Percentiles rank a stretch among this genome's conserved stretches.
These are phyloP conservation scores for Clistopyga incitator DNA, from an alignment of 2,888 invertebrate genomes.

Conservation along the genomic window DNA sequence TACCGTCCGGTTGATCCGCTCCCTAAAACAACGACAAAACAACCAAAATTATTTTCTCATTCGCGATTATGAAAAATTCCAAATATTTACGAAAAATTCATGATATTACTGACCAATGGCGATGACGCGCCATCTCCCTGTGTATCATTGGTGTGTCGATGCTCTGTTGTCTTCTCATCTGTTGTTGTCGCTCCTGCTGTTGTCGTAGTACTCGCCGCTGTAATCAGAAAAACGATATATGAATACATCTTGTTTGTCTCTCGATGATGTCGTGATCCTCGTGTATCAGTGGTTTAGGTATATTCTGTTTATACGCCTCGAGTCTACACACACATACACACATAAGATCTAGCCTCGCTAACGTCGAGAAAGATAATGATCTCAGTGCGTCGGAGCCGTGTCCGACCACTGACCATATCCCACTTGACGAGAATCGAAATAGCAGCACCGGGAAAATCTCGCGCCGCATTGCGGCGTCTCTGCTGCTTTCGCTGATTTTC, in stretches of 20 bases:
- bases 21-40: constrained; percentile 23
- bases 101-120: constrained; percentile 74
- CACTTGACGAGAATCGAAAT: constrained; percentile 55
- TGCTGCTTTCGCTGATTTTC: constrained; percentile 5
- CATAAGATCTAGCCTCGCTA: constrained; percentile 49
- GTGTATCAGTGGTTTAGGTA: not conserved
- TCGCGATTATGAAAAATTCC: too few species aligned
- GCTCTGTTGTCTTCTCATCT: constrained; percentile 75
- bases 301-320: not conserved
- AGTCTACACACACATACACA: not conserved
- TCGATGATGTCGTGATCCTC: constrained; percentile 33
- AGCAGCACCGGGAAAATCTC: constrained; percentile 21
- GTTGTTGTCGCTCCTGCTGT: constrained; percentile 33
- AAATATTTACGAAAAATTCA: too few species aligned
- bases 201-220: constrained; percentile 72
- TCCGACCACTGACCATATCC: constrained; percentile 67
- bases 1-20: constrained; percentile 67
- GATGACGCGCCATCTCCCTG: constrained; percentile 78
- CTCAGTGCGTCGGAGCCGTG: constrained; percentile 51
- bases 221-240: constrained; percentile 66
- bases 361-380: constrained; percentile 62
- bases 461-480: not conserved
- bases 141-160: constrained; percentile 72
- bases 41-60: not conserved
- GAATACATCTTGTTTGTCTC: constrained; percentile 45